Conservation (phyloP, 2,113 vertebrate species). For the Ictidomys tridecemlineatus region DNA sequence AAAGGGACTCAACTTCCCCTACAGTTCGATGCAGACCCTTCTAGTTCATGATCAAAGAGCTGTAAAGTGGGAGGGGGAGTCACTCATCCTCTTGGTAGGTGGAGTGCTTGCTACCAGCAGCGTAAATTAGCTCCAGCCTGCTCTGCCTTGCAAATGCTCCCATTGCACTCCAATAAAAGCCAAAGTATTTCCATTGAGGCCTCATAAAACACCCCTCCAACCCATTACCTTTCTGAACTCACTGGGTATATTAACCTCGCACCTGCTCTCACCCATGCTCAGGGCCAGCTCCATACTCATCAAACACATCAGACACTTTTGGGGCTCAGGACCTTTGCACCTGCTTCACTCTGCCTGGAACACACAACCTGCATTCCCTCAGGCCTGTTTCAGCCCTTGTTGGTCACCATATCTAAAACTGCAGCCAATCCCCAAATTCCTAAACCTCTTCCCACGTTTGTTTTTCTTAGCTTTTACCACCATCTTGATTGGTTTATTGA, state of each 20-base stretch:
- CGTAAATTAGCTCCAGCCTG: not conserved
- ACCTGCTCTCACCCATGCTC: not conserved
- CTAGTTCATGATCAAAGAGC: not conserved
- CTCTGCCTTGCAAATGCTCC: not conserved
- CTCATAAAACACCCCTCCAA: not conserved
- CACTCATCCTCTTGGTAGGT: not conserved
- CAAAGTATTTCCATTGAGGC: not conserved
- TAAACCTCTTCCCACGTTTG: not conserved
- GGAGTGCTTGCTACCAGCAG: not conserved
- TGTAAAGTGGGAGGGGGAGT: not conserved
- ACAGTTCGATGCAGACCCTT: not conserved
- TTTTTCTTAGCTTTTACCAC: not conserved
- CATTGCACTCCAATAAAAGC: not conserved
- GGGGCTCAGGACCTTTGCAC: not conserved
- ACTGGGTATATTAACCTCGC: not conserved
- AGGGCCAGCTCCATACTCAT: not conserved
- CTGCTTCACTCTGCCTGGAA: not conserved
- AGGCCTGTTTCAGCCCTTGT: not conserved
- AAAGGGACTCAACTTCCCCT: not conserved
- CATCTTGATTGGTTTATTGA: not conserved
- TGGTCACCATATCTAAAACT: not conserved
- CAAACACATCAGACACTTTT: not conserved
- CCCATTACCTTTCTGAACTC: not conserved
- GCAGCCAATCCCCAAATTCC: not conserved
- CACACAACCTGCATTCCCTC: not conserved